Percentiles rank a stretch among this genome's conserved stretches.
These are phyloP conservation scores for Bergia puertoricense DNA, from an alignment of 92 coral and sea anemone genomes.

Conservation along the genomic window DNA sequence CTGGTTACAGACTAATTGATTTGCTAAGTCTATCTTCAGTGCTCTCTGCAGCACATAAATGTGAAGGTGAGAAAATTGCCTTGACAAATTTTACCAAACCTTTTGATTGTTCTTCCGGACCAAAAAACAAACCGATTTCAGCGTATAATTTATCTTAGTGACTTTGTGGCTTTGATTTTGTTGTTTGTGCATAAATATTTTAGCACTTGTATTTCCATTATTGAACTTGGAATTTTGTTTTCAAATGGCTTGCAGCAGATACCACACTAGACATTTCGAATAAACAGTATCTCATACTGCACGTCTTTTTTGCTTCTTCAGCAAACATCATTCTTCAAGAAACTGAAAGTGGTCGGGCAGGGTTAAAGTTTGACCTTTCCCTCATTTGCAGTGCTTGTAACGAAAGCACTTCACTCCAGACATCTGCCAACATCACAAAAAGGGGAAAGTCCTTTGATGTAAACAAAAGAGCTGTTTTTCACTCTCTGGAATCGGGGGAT, in stretches of 20 bases:
- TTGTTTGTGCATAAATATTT: constrained; percentile 41
- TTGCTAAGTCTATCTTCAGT: constrained; percentile 43
- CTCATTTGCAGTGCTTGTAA: constrained; percentile 32
- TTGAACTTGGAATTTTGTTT: not conserved
- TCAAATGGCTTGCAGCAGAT: constrained; percentile 4
- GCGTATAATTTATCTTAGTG: not conserved
- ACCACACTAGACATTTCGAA: constrained; percentile 29
- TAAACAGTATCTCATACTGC: not conserved
- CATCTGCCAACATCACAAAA: too few relatives aligned
- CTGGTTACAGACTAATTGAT: constrained; percentile 43
- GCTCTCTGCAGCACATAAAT: constrained; percentile 46
- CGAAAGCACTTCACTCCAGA: constrained; percentile 10
- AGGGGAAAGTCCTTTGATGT: too few relatives aligned
- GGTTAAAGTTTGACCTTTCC: constrained; percentile 45
- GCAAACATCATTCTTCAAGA: constrained; percentile 50
- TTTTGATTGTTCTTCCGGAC: constrained; percentile 33
- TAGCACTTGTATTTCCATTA: constrained; percentile 19
- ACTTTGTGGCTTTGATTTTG: constrained; percentile 8
- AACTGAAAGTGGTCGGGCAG: constrained; percentile 36
- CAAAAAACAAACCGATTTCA: constrained; percentile 21
- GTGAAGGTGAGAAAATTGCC: constrained; percentile 45
- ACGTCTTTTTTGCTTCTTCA: constrained; percentile 38
- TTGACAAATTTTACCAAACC: constrained; percentile 44
- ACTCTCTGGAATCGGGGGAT: too few relatives aligned
- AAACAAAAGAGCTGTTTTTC: too few relatives aligned